phyloP scores from a whole-genome alignment of 2,888 invertebrate species.

The Pseudanteris insignis region DNA sequence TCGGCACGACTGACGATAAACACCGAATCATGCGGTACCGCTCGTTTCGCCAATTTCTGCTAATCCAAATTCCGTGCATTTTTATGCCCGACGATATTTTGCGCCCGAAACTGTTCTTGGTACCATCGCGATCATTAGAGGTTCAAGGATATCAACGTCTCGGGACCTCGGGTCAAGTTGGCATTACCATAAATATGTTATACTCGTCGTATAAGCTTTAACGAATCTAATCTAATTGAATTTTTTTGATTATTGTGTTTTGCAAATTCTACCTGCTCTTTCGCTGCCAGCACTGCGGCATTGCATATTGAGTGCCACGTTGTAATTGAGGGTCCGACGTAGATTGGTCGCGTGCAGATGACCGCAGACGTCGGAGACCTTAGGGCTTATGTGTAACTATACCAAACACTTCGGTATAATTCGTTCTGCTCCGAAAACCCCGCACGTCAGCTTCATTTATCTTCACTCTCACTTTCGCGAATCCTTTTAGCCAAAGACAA shows the following conservation, averaged over 20 bases:
- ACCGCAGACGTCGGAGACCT: conserved; percentile 45
- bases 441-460: conserved; percentile 25
- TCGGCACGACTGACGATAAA: no score
- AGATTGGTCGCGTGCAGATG: conserved; percentile 48
- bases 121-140: no score
- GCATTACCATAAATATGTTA: conserved; percentile 11
- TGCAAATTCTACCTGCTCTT: conserved; percentile 15
- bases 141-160: no score
- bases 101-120: no score
- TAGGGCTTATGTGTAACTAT: conserved; percentile 39
- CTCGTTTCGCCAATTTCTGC: no score
- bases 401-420: conserved; percentile 29
- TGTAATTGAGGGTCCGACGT: conserved; percentile 43
- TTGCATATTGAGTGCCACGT: conserved; percentile 38
- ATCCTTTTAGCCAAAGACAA: conserved; percentile 10
- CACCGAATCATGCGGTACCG: no score
- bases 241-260: conserved; percentile 35
- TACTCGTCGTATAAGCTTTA: conserved; percentile 13
- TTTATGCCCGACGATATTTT: no score
- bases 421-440: conserved; percentile 13
- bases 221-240: conserved; percentile 28
- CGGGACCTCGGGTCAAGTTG: conserved; percentile 5
- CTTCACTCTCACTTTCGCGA: conserved; percentile 8
- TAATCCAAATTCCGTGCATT: no score
- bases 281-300: conserved; percentile 27